Base-by-base conservation (phyloP, 2,797 vertebrate species). In the Apogon hyalosoma region DNA sequence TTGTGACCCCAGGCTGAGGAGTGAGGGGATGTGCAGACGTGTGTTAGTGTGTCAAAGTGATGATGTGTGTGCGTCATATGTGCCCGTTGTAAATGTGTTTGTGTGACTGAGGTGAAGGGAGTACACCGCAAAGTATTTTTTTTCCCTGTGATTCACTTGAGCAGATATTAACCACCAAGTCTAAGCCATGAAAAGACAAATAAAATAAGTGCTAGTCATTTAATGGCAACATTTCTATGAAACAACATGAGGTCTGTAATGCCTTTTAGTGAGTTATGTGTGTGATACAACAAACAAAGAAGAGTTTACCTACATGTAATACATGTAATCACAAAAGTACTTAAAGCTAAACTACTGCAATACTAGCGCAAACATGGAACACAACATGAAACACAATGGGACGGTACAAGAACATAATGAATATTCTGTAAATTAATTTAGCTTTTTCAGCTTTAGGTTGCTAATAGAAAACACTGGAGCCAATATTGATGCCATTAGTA, bases 101-200 rank as follows among this genome's bases (percentile, higher is more conserved):
- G 39, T 55, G 46, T 33, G 43, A 38, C 49, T 49, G 62, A n/a
- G 56, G 61, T 28, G 8, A 47, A 64, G 77, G 84, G 84, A 82
- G 82, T 66, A 43, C 65, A 73, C 66, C 62, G 4, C 92, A 94
- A 91, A 94, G 92, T 94, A 95, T 96, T 96, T 95, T 96, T 96
- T 96, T 95, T 95, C 95, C 93, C 92, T 90, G 91, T 94, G 95
- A 95, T 96, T 95, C 95, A 97, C 92, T 95, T 95, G 95, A 96
- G 93, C 94, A 96, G 95, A 94, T 96, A 97, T 98, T 96, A 97
- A 96, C 94, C 96, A 97, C 95, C 94, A 95, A 95, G 94, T 95
- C 61, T 7, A 94, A 95, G 94, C 94, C 94, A 95, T 95, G 95
- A 96, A 96, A 96, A 94, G 93, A 92, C 92, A 96, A 95, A 96